Evolutionary conservation across 2,888 invertebrate species (phyloP).

Genomic region (Amorpha juglandis): DNA sequence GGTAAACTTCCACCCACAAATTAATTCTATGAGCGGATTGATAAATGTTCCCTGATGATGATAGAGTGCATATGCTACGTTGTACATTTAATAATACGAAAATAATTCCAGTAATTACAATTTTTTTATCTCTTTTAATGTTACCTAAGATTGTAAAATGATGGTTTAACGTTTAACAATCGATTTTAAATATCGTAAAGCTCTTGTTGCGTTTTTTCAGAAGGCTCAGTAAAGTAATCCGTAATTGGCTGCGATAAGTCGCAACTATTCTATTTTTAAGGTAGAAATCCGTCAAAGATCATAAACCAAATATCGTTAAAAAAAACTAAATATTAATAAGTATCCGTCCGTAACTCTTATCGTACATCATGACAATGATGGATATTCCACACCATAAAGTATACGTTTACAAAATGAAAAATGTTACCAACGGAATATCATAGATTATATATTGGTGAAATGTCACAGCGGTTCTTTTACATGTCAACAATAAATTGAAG

Average conservation of each 20-base stretch:
- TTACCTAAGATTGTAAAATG: not conserved
- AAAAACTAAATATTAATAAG: not conserved
- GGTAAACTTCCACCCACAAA: conserved; percentile 46
- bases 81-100: not conserved
- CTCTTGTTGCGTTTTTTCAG: too few relatives aligned
- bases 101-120: not conserved
- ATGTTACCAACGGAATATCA: conserved; percentile 30
- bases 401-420: conserved; percentile 20
- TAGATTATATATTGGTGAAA: conserved; percentile 35
- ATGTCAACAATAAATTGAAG: conserved; percentile 50
- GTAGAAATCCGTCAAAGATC: too few relatives aligned
- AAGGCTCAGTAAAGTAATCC: not conserved
- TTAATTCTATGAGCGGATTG: conserved; percentile 43
- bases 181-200: too few relatives aligned
- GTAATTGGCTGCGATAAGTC: not conserved
- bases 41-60: conserved; percentile 34
- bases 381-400: not conserved
- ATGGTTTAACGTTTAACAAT: too few relatives aligned
- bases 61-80: conserved; percentile 1
- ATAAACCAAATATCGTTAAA: not conserved
- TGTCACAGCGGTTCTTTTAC: conserved; percentile 34
- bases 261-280: too few relatives aligned
- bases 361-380: not conserved
- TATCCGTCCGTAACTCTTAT: not conserved
- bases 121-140: not conserved